Conservation (phyloP, 2,888 invertebrate genomes). For the Lithophane leautieri region DNA sequence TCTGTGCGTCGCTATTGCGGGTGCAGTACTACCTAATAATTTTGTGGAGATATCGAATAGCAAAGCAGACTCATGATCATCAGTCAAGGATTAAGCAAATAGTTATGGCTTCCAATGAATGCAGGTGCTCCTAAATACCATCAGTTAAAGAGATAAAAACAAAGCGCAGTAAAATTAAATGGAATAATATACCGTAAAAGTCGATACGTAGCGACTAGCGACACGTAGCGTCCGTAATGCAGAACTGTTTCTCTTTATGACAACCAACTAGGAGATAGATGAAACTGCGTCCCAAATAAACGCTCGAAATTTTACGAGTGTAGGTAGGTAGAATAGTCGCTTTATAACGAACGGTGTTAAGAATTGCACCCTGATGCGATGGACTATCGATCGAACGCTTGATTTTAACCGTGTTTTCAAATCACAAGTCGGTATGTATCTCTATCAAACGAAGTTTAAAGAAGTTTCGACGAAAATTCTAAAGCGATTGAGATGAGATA, state of each 20-base stretch:
- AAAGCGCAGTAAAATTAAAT: slow-evolving; percentile 20
- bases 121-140: not conserved
- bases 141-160: not conserved
- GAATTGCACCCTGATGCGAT: slow-evolving; percentile 9
- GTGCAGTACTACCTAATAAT: not conserved
- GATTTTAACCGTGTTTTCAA: not conserved
- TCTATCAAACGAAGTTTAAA: slow-evolving; percentile 6
- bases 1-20: not conserved
- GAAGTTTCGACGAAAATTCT: not conserved
- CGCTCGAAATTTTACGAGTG: slow-evolving; percentile 25
- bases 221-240: not conserved
- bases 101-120: not conserved
- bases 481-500: not conserved
- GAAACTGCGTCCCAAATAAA: slow-evolving; percentile 38
- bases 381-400: not conserved
- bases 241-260: slow-evolving; percentile 36
- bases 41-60: not conserved
- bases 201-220: not conserved
- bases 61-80: not conserved
- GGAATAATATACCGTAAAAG: slow-evolving; percentile 26
- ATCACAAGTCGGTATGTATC: not conserved
- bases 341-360: slow-evolving; percentile 12
- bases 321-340: not conserved
- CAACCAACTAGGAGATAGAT: slow-evolving; percentile 19
- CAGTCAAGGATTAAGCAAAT: not conserved